A percentile compares a stretch with the other conserved stretches of the same genome.
phyloP scores from a whole-genome alignment of 1,140 invertebrate species.

The Nebria ingens region DNA sequence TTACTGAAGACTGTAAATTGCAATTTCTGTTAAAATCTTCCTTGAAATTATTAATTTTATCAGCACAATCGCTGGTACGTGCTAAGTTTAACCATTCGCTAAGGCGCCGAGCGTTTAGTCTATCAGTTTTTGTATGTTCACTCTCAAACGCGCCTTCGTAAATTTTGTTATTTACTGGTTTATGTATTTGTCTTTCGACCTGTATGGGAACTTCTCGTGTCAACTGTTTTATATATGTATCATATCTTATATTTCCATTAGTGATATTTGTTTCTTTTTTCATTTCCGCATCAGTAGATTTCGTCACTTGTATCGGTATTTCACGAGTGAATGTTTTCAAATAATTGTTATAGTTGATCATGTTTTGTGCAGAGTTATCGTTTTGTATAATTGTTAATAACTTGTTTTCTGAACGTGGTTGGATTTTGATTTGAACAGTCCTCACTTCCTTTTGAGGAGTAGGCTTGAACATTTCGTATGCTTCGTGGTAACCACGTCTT shows the following conservation, averaged over 20 bases:
- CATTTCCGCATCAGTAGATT: neutral
- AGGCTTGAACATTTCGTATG: conserved; percentile 16
- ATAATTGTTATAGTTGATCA: neutral
- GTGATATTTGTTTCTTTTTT: neutral
- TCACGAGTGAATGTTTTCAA: neutral
- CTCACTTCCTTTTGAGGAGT: neutral
- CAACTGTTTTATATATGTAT: neutral
- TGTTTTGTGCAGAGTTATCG: neutral
- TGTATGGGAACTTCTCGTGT: conserved; percentile 3
- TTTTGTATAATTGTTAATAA: conserved; percentile 4
- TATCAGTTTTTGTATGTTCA: conserved; percentile 19
- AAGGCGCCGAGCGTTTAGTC: conserved; percentile 37
- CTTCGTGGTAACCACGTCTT: conserved; percentile 45
- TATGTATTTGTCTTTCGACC: neutral
- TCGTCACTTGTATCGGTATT: neutral
- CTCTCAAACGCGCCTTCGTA: neutral
- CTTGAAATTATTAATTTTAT: conserved; percentile 16
- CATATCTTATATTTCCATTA: neutral
- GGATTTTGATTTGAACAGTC: neutral
- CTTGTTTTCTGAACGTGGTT: neutral
- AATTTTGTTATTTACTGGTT: conserved; percentile 2
- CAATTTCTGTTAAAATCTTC: conserved; percentile 9
- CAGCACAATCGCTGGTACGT: conserved; percentile 16
- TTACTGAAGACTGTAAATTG: neutral
- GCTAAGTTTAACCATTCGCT: conserved; percentile 43